Evolutionary conservation across 1,140 invertebrate species (phyloP).

Genomic region (Agrypnia vestita): DNA sequence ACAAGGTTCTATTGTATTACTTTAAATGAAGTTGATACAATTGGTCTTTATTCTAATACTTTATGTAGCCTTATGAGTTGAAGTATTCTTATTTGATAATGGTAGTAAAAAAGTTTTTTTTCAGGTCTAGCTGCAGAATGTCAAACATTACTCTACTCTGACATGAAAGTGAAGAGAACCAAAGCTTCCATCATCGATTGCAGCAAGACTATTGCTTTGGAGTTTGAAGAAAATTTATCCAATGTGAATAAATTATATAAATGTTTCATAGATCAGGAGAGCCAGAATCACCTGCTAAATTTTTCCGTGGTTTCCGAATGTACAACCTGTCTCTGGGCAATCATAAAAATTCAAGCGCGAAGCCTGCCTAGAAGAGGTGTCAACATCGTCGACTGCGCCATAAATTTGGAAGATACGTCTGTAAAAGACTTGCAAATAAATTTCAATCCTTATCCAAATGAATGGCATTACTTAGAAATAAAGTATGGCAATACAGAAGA

Average conservation of each 20-base stretch:
- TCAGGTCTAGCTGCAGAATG: constrained; percentile 69
- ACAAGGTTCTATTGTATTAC: too few species aligned
- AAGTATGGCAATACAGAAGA: constrained; percentile 13
- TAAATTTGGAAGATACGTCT: constrained; percentile 63
- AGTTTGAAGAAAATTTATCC: constrained; percentile 65
- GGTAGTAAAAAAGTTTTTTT: constrained; percentile 51
- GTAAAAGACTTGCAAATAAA: constrained; percentile 62
- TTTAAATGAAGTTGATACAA: too few species aligned
- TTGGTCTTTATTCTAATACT: too few species aligned
- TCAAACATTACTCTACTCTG: constrained; percentile 73
- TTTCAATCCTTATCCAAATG: constrained; percentile 73
- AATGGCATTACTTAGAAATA: constrained; percentile 77
- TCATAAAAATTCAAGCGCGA: constrained; percentile 65
- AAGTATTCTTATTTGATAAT: neutral
- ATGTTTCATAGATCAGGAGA: constrained; percentile 63
- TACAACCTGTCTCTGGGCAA: constrained; percentile 58
- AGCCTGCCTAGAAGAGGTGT: constrained; percentile 66
- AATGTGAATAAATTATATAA: constrained; percentile 64
- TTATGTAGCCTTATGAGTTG: too few species aligned
- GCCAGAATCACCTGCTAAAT: constrained; percentile 35
- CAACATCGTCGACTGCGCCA: constrained; percentile 66
- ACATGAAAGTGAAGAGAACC: constrained; percentile 71
- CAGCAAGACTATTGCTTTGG: constrained; percentile 62
- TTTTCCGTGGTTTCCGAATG: constrained; percentile 59
- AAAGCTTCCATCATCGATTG: constrained; percentile 63